Evolutionary conservation across 2,113 vertebrate species (phyloP), one percentile per base, ranked within the genome.

Genomic region (Ranitomeya variabilis): DNA sequence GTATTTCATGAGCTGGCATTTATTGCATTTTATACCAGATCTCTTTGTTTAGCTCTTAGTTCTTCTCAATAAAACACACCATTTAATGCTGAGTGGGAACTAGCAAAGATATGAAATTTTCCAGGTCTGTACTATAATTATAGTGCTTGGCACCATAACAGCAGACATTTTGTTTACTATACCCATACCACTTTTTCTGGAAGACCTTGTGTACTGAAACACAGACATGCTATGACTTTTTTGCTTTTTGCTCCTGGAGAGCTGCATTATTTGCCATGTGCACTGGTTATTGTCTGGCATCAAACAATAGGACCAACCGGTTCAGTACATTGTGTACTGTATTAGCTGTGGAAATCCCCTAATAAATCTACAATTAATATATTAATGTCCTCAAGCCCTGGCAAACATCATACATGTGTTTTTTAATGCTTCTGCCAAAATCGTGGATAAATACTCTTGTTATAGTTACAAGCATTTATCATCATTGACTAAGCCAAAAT

Each of bases 341-440:
- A 80, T 31, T 23, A 31, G 14, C 23, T 9, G 19, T 57, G n/a
- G 78, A 59, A 80, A 80, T 80, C 7, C 23, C 78, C 55, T n/a
- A 80, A 80, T 80, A 60, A 15, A 60, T 57, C 11, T 23, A 31
- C 55, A 79, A 79, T 79, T n/a, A 57, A 79, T 79, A 57, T 79
- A 5, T 79, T 21, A 23, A 79, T n/a, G 2, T 23, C 21, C 37
- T 57, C 4, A 55, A 79, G 19, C 77, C 55, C 51, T 26, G 52
- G 52, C 77, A 79, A 26, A 79, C 21, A 79, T 79, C 12, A 78
- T 5, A 76, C 6, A 52, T 45, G 18, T 45, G 6, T 31, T 37
- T 37, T n/a, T 73, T 26, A 5, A 37, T 26, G 69, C 6, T 31
- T 37, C 31, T 74, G 31, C 15, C 14, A 74, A 37, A 74, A 45